Conservation (phyloP, 2,797 vertebrate genomes). For the Manis crassicaudata region DNA sequence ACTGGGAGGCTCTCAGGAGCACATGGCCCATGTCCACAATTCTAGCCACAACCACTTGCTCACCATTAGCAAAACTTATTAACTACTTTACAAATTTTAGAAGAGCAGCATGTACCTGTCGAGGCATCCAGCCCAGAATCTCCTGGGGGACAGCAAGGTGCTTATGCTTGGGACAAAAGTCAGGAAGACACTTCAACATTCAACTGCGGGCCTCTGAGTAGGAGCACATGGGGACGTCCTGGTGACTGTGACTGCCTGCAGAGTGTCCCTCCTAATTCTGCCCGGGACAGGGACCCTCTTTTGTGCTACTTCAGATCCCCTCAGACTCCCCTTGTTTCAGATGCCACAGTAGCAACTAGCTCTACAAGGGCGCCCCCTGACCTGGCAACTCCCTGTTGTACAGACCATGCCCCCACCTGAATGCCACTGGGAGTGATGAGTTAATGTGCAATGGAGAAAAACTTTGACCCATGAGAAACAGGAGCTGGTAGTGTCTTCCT, state of each 20-base stretch:
- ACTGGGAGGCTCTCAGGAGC: not conserved
- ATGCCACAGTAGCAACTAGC: not conserved
- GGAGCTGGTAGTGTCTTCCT: not conserved
- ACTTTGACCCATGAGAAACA: not conserved
- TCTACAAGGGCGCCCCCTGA: not conserved
- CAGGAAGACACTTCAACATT: not conserved
- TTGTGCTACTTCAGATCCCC: not conserved
- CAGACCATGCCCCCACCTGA: not conserved
- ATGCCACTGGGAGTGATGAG: not conserved
- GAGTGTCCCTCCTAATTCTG: not conserved
- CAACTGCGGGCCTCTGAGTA: not conserved
- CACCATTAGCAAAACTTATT: not conserved
- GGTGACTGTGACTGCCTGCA: not conserved
- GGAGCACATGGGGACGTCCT: not conserved
- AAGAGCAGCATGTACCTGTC: not conserved
- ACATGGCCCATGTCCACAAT: not conserved
- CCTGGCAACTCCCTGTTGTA: not conserved
- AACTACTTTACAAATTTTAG: constrained; percentile 1
- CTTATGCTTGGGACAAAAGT: not conserved
- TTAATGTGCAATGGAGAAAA: not conserved
- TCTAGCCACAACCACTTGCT: not conserved
- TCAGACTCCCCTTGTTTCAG: not conserved
- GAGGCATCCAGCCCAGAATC: not conserved
- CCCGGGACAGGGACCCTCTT: not conserved
- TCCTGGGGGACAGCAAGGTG: not conserved